These are phyloP conservation scores for Entelurus aequoreus DNA, from an alignment of 2,113 vertebrate species.

Conservation along the genomic window DNA sequence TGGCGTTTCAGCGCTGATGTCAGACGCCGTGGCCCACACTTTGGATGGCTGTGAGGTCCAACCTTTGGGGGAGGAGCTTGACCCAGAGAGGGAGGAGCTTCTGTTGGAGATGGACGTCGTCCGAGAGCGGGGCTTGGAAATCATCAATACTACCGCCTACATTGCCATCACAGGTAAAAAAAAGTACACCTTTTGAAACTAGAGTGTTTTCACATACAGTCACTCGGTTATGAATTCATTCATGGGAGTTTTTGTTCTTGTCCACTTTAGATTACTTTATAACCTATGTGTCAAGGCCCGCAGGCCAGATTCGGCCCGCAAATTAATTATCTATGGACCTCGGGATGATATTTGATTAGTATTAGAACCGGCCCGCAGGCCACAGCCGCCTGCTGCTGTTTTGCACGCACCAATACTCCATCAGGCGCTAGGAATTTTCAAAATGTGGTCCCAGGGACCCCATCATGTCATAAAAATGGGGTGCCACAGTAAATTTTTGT, in stretches of 20 bases:
- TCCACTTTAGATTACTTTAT: background rate
- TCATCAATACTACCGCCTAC: slow-evolving; percentile 91
- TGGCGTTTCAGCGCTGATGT: slow-evolving; percentile 77
- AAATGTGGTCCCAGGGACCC: no score
- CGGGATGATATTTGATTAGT: no score
- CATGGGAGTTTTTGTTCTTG: background rate
- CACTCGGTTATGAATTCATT: background rate
- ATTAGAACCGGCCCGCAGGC: no score
- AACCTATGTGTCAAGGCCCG: no score
- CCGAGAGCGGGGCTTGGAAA: slow-evolving; percentile 86
- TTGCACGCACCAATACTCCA: no score
- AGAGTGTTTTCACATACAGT: background rate
- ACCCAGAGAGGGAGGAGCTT: slow-evolving; percentile 86
- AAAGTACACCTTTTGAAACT: background rate
- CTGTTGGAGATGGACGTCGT: slow-evolving; percentile 82
- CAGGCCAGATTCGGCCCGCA: no score
- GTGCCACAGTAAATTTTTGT: no score
- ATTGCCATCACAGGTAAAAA: slow-evolving; percentile 85
- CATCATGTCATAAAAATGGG: no score
- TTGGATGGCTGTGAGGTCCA: slow-evolving; percentile 95
- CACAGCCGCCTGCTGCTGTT: no score
- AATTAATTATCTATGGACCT: no score
- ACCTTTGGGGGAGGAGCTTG: slow-evolving; percentile 88
- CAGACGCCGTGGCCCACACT: slow-evolving; percentile 94
- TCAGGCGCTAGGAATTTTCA: no score